Evolutionary conservation across 1,140 invertebrate genomes (phyloP).

Genomic region (Andricus grossulariae): DNA sequence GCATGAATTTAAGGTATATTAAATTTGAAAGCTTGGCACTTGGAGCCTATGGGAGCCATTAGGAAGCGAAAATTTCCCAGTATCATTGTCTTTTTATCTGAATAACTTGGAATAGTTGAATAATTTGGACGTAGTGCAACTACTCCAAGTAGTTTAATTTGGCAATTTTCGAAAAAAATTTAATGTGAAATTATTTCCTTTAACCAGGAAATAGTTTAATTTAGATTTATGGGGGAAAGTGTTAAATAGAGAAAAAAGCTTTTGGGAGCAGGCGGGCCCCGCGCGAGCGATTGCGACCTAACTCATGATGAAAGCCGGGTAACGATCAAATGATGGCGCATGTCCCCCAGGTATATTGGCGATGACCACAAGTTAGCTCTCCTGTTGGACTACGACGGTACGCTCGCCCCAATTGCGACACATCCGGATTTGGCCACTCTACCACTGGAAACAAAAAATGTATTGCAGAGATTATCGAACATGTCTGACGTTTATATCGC

Average conservation of each 20-base stretch:
- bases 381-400: constrained; percentile 93
- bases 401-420: constrained; percentile 90
- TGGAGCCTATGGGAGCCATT: not conserved
- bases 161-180: too few species aligned
- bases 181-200: too few species aligned
- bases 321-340: constrained; percentile 70
- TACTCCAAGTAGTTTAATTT: too few species aligned
- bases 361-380: constrained; percentile 89
- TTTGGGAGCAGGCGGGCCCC: constrained; percentile 44
- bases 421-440: constrained; percentile 92
- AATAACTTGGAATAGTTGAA: too few species aligned
- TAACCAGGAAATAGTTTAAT: too few species aligned
- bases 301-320: constrained; percentile 72
- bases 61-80: constrained; percentile 3
- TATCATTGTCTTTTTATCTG: constrained; percentile 27
- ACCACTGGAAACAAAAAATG: constrained; percentile 89
- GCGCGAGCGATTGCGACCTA: constrained; percentile 64
- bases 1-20: constrained; percentile 10
- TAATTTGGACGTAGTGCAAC: too few species aligned
- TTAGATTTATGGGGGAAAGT: too few species aligned
- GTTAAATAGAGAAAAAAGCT: constrained; percentile 40
- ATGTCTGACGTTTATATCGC: constrained; percentile 92
- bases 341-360: constrained; percentile 85
- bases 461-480: constrained; percentile 89
- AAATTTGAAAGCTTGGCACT: not conserved